Percentiles rank a stretch among this genome's conserved stretches.
phyloP scores from a whole-genome alignment of 1,140 invertebrate genomes.

The Cydia strobilella region DNA sequence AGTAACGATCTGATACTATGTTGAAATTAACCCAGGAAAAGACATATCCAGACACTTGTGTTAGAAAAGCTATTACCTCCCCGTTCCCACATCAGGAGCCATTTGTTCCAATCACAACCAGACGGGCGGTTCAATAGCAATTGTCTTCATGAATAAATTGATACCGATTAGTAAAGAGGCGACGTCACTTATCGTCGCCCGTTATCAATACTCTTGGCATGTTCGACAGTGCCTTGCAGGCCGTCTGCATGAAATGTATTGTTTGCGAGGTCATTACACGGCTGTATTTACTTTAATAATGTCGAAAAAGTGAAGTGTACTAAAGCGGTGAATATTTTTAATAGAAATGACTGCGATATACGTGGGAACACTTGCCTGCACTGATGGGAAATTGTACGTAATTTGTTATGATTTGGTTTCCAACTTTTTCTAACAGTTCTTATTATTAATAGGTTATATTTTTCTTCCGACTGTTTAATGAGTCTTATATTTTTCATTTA shows the following conservation, averaged over 20 bases:
- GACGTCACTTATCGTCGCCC: conserved; percentile 49
- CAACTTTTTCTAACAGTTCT: not conserved
- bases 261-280: conserved; percentile 42
- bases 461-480: not conserved
- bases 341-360: conserved; percentile 58
- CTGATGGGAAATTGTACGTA: conserved; percentile 75
- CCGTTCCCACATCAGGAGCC: conserved; percentile 2
- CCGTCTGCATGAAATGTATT: conserved; percentile 43
- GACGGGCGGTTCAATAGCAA: conserved; percentile 44
- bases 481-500: not conserved
- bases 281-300: conserved; percentile 31
- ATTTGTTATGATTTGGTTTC: conserved; percentile 4
- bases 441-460: not conserved
- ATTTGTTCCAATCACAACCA: conserved; percentile 20
- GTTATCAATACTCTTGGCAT: conserved; percentile 71
- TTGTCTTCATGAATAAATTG: conserved; percentile 72
- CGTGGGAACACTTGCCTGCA: conserved; percentile 50
- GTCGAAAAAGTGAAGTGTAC: conserved; percentile 35
- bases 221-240: conserved; percentile 54
- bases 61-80: not conserved
- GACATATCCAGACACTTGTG: not conserved
- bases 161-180: conserved; percentile 74
- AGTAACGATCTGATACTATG: not conserved
- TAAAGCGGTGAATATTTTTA: conserved; percentile 51
- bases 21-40: not conserved